Conservation (phyloP, 2,888 invertebrate species). For the Hedychridium roseum region DNA sequence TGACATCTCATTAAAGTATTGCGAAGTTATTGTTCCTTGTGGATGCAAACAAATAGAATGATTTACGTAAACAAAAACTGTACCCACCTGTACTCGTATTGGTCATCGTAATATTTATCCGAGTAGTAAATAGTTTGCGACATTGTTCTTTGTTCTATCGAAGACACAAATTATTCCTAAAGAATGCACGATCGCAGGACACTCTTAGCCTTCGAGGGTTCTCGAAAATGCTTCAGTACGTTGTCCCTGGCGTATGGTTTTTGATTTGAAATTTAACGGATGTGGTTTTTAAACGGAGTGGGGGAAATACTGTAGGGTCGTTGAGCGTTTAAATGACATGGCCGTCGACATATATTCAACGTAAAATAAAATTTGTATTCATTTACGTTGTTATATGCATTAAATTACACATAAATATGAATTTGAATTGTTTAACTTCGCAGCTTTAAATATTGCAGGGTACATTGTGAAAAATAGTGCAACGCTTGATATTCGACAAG, state of each 20-base stretch:
- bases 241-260: constrained; percentile 34
- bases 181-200: neutral
- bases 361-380: neutral
- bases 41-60: too few species aligned
- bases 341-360: too few species aligned
- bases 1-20: too few species aligned
- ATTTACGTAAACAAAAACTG: too few species aligned
- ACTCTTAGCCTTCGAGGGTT: constrained; percentile 10
- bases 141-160: constrained; percentile 58
- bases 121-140: constrained; percentile 88
- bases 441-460: too few species aligned
- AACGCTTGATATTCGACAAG: too few species aligned
- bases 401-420: too few species aligned
- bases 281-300: constrained; percentile 35
- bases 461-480: too few species aligned
- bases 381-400: too few species aligned
- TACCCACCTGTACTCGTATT: constrained; percentile 89
- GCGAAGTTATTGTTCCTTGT: too few species aligned
- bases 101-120: constrained; percentile 90
- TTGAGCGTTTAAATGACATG: constrained; percentile 16
- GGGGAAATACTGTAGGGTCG: constrained; percentile 28
- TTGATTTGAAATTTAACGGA: constrained; percentile 54
- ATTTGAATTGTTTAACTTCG: neutral
- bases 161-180: neutral
- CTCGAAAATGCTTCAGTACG: constrained; percentile 27